Conservation (phyloP, 2,113 vertebrate genomes). For the Nipponia nippon region DNA sequence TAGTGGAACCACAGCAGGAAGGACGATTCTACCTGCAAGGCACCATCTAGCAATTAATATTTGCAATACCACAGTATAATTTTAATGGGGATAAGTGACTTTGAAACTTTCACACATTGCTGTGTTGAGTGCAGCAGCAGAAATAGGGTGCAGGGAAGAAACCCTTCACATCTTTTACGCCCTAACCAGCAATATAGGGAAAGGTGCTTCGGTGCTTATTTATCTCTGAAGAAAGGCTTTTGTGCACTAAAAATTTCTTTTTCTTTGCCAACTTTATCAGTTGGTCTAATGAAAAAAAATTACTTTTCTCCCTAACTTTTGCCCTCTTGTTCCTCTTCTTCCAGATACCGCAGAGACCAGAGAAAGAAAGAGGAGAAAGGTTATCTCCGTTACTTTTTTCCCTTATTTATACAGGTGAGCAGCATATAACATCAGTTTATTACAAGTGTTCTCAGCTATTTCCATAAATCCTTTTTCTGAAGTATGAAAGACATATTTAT, state of each 20-base stretch:
- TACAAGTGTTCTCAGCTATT: background rate
- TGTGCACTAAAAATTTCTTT: background rate
- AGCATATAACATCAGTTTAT: background rate
- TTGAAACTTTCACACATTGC: background rate
- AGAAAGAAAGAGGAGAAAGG: background rate
- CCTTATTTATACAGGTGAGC: background rate
- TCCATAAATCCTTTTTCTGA: background rate
- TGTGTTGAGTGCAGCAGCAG: background rate
- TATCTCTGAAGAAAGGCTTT: background rate
- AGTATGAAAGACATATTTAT: background rate
- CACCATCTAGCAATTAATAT: background rate
- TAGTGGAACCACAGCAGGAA: background rate
- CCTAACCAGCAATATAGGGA: background rate
- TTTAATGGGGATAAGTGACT: background rate
- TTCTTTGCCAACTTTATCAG: background rate
- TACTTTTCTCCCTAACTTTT: background rate
- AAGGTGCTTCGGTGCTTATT: background rate
- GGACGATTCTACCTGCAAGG: background rate
- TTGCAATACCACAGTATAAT: background rate
- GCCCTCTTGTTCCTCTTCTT: background rate
- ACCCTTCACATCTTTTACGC: background rate
- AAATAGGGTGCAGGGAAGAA: background rate
- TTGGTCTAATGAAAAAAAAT: background rate
- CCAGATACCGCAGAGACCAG: background rate
- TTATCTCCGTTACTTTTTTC: background rate